Evolutionary conservation across 2,113 vertebrate genomes (phyloP).

Genomic region (Antechinus flavipes): DNA sequence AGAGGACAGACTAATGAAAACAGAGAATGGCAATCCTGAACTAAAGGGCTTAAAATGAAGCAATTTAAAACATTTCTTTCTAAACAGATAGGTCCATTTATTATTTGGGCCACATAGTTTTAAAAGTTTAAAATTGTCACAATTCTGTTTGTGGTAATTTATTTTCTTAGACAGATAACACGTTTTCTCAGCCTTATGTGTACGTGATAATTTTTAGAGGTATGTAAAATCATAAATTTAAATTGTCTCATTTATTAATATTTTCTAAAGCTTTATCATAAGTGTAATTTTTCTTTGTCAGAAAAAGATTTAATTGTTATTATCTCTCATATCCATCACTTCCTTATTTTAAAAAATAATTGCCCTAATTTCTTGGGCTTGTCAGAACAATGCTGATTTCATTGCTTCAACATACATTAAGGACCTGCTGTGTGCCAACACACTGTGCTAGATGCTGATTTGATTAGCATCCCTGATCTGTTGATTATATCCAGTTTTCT

Average conservation of each 20-base stretch:
- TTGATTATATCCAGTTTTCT: not conserved
- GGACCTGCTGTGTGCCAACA: not conserved
- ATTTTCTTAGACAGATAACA: not conserved
- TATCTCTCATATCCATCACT: not conserved
- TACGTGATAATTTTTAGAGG: not conserved
- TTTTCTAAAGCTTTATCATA: not conserved
- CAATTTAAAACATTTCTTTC: not conserved
- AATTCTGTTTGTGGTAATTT: fast-evolving
- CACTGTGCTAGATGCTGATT: not conserved
- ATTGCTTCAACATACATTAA: no score
- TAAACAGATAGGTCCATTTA: not conserved
- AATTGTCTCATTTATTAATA: not conserved
- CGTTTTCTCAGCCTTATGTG: not conserved
- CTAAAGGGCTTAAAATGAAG: not conserved
- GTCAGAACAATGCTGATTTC: not conserved
- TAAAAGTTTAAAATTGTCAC: fast-evolving
- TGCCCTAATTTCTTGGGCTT: not conserved
- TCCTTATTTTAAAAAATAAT: not conserved
- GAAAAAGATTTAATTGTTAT: not conserved
- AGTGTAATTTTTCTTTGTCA: not conserved
- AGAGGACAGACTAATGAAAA: not conserved
- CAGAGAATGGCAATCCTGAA: not conserved
- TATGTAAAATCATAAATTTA: not conserved
- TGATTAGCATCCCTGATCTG: not conserved
- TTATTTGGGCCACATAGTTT: not conserved